These are phyloP conservation scores for Tetramorium simillimum DNA, from an alignment of 1,140 invertebrate genomes.

Conservation along the genomic window DNA sequence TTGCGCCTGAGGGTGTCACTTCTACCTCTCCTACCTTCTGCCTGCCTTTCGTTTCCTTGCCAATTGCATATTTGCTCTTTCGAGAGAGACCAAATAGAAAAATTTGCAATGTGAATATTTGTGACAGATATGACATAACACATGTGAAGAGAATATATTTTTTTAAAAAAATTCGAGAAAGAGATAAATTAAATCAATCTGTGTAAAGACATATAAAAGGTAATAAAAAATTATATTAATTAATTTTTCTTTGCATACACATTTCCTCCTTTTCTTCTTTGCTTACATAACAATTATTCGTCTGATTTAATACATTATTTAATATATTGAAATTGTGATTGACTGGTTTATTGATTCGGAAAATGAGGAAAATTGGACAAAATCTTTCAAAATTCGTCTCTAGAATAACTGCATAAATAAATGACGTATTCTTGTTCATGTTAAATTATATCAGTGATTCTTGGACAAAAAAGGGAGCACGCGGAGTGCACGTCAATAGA, in stretches of 20 bases:
- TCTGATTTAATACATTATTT: not conserved
- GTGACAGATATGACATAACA: not conserved
- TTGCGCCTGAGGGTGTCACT: slow-evolving; percentile 70
- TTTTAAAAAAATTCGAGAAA: not conserved
- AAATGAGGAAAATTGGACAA: not conserved
- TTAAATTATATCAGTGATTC: slow-evolving; percentile 10
- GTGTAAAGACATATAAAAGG: not conserved
- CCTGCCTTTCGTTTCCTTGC: slow-evolving; percentile 54
- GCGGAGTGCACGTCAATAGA: slow-evolving; percentile 62
- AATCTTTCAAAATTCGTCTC: not conserved
- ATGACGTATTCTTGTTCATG: not conserved
- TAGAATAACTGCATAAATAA: slow-evolving; percentile 4
- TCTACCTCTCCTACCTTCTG: slow-evolving; percentile 50
- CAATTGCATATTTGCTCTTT: slow-evolving; percentile 75
- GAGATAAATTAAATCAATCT: not conserved
- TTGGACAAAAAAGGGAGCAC: slow-evolving; percentile 56
- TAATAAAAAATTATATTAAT: slow-evolving; percentile 5
- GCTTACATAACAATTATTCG: not conserved
- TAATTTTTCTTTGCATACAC: not conserved
- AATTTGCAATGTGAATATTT: slow-evolving; percentile 57
- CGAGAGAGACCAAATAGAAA: slow-evolving; percentile 72
- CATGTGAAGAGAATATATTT: not conserved
- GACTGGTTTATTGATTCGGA: not conserved
- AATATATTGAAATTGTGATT: not conserved
- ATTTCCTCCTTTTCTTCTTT: not conserved